Percentiles rank a stretch among this genome's conserved stretches.
These are phyloP conservation scores for Odontothrips loti DNA, from an alignment of 2,888 invertebrate species.

Conservation along the genomic window DNA sequence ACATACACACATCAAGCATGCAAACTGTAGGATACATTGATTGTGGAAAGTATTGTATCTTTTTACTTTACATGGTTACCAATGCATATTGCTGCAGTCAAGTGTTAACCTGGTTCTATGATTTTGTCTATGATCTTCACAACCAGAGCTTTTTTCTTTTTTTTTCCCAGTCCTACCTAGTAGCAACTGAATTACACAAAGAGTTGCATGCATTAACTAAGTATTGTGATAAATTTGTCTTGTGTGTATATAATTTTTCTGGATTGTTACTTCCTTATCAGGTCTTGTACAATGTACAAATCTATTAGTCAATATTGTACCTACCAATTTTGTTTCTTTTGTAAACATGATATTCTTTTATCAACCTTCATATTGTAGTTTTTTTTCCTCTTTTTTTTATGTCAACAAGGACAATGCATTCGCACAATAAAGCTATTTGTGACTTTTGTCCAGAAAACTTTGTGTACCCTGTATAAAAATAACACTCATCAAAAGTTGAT, in stretches of 20 bases:
- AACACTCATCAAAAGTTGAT: background rate
- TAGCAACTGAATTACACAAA: background rate
- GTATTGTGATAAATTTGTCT: background rate
- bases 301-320: background rate
- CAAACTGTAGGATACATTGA: background rate
- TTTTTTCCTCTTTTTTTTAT: background rate
- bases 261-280: background rate
- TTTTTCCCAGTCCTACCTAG: background rate
- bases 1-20: background rate
- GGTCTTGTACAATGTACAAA: background rate
- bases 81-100: background rate
- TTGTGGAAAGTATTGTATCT: background rate
- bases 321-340: background rate
- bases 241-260: constrained; percentile 8
- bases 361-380: too few relatives aligned
- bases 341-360: background rate
- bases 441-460: background rate
- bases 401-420: background rate
- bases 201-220: background rate
- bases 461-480: background rate
- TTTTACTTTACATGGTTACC: background rate
- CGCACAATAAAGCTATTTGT: background rate
- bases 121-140: background rate
- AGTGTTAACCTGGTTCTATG: background rate
- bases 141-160: background rate